Percentiles rank a stretch among this genome's conserved stretches.
Conservation (phyloP, 2,797 vertebrate species). For the Scomberomorus guttatus region DNA sequence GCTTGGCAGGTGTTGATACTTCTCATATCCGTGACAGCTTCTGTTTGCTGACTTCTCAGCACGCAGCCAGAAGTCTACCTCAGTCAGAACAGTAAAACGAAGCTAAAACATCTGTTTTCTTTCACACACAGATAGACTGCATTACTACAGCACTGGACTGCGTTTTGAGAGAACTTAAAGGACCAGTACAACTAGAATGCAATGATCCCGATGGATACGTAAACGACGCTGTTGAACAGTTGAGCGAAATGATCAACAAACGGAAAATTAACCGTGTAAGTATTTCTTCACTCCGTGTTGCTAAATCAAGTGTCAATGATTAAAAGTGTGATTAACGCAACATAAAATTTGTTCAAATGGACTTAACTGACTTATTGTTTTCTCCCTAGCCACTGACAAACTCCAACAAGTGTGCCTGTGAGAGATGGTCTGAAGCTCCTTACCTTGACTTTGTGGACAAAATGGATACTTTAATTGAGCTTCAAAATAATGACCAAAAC, state of each 20-base stretch:
- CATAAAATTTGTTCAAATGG: neutral
- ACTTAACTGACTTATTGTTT: neutral
- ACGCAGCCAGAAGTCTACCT: constrained; percentile 46
- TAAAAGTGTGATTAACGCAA: neutral
- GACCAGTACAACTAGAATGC: accelerated
- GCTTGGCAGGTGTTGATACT: constrained; percentile 60
- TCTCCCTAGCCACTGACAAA: constrained; percentile 2
- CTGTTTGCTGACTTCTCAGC: constrained; percentile 29
- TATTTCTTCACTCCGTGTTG: neutral
- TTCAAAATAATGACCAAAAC: accelerated
- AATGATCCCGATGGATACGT: accelerated
- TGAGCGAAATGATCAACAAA: accelerated
- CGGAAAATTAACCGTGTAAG: constrained; percentile 17
- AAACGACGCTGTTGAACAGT: accelerated
- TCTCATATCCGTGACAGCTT: constrained; percentile 48
- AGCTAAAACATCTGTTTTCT: constrained; percentile 28
- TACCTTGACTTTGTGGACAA: accelerated
- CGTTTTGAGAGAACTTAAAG: accelerated
- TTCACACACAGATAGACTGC: constrained; percentile 32
- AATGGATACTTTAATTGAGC: accelerated
- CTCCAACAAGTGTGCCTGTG: constrained; percentile 32
- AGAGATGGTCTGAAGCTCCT: accelerated
- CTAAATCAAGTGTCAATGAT: neutral
- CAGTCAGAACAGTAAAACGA: constrained; percentile 31
- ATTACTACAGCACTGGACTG: constrained; percentile 46